Conservation (phyloP, 2,888 invertebrate species). For the Ichneumoninae sp. region DNA sequence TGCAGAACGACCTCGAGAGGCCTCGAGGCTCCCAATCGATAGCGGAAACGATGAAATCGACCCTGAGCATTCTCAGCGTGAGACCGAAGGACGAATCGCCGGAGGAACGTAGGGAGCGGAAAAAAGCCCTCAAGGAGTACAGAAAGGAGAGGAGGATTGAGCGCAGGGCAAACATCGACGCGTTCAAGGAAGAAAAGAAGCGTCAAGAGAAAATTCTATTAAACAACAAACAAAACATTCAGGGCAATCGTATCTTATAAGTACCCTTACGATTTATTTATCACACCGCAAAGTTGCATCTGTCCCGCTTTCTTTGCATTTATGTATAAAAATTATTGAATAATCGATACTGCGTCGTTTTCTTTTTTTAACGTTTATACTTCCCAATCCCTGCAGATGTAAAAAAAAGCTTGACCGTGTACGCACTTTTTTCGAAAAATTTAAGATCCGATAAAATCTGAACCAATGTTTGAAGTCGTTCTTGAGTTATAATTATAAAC, state of each 20-base stretch:
- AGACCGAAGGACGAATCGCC: constrained; percentile 91
- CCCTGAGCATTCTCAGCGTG: constrained; percentile 89
- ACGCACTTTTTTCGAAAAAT: too few relatives aligned
- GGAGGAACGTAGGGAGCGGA: constrained; percentile 91
- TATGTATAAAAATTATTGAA: constrained; percentile 40
- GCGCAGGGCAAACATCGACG: constrained; percentile 91
- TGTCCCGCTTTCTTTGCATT: constrained; percentile 30
- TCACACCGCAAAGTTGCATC: constrained; percentile 21
- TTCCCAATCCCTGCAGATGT: background rate
- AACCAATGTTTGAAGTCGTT: too few relatives aligned
- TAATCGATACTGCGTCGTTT: background rate
- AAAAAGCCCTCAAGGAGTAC: constrained; percentile 91
- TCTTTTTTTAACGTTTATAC: background rate
- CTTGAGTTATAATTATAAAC: too few relatives aligned
- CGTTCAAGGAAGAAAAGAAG: constrained; percentile 94
- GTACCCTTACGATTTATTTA: constrained; percentile 45
- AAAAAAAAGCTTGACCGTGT: too few relatives aligned
- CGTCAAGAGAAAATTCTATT: constrained; percentile 91
- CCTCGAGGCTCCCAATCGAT: constrained; percentile 86
- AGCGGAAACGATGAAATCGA: constrained; percentile 88
- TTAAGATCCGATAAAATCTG: too few relatives aligned
- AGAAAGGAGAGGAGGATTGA: constrained; percentile 91
- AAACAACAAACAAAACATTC: constrained; percentile 91
- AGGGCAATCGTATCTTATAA: constrained; percentile 89
- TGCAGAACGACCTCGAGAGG: constrained; percentile 80